Conservation (phyloP, 2,113 vertebrate genomes). For the Lampris megalopsis region DNA sequence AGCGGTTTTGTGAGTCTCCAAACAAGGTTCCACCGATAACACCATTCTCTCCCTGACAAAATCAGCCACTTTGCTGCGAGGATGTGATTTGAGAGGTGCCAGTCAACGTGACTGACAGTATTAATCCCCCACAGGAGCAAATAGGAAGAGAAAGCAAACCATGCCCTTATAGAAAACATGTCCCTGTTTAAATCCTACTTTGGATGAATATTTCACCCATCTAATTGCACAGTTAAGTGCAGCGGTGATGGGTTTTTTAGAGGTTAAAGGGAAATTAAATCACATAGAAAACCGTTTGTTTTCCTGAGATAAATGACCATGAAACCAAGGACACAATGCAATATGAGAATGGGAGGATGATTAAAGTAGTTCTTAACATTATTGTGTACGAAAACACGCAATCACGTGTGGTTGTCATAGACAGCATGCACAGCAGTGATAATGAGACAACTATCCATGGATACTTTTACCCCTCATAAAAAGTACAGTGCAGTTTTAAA, state of each 20-base stretch:
- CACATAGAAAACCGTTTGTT: constrained; percentile 34
- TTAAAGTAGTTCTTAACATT: not conserved
- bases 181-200: constrained; percentile 81
- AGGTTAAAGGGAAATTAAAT: constrained; percentile 57
- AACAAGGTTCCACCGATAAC: constrained; percentile 86
- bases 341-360: not conserved
- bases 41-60: constrained; percentile 81
- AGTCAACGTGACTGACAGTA: constrained; percentile 84
- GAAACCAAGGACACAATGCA: constrained; percentile 18
- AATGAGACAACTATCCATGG: constrained; percentile 13
- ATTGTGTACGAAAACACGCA: not conserved
- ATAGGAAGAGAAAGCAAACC: constrained; percentile 82
- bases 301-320: constrained; percentile 2
- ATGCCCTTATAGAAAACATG: constrained; percentile 80
- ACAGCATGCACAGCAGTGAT: constrained; percentile 13
- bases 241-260: constrained; percentile 13
- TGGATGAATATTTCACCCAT: constrained; percentile 78
- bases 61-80: constrained; percentile 85
- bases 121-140: constrained; percentile 86
- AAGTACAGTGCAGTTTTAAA: constrained; percentile 18
- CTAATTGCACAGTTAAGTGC: constrained; percentile 52
- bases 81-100: constrained; percentile 85
- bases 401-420: not conserved
- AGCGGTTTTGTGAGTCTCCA: constrained; percentile 85
- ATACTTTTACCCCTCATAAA: constrained; percentile 19